phyloP scores from a whole-genome alignment of 1,140 invertebrate genomes.

The Penaeus japonicus region DNA sequence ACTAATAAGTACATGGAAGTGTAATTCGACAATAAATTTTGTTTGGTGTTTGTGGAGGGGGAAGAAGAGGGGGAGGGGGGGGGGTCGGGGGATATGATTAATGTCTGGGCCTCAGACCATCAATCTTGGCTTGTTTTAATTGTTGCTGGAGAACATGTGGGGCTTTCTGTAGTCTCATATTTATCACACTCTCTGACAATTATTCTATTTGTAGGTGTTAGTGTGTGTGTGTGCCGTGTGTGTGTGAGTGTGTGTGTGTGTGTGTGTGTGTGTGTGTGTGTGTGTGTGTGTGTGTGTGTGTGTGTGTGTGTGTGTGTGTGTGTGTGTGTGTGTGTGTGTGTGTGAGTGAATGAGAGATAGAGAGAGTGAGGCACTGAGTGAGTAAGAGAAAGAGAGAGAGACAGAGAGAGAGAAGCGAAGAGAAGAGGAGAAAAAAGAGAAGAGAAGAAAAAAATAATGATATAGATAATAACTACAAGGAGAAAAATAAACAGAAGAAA shows the following conservation, averaged over 20 bases:
- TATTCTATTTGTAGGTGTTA: too few species aligned
- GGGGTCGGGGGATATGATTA: too few species aligned
- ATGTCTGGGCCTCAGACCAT: too few species aligned
- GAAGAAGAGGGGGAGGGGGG: too few species aligned
- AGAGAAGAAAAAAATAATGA: neutral
- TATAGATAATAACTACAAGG: neutral
- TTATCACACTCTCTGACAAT: too few species aligned
- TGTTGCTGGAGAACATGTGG: too few species aligned
- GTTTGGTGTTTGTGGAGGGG: too few species aligned
- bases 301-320: neutral
- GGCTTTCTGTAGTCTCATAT: too few species aligned
- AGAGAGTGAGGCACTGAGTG: neutral
- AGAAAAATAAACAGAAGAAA: too few species aligned
- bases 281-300: neutral
- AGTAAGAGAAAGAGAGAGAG: neutral
- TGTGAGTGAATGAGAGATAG: neutral
- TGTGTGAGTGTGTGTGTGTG: conserved; percentile 16
- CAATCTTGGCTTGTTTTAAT: too few species aligned
- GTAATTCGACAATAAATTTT: too few species aligned
- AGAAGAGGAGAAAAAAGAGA: neutral
- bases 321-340: neutral
- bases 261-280: conserved; percentile 4
- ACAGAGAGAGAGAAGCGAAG: neutral
- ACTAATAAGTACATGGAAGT: too few species aligned
- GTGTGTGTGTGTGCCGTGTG: neutral